Evolutionary conservation across 2,797 vertebrate genomes (phyloP), one percentile per base, ranked within the genome.

Genomic region (Neosalanx taihuensis): DNA sequence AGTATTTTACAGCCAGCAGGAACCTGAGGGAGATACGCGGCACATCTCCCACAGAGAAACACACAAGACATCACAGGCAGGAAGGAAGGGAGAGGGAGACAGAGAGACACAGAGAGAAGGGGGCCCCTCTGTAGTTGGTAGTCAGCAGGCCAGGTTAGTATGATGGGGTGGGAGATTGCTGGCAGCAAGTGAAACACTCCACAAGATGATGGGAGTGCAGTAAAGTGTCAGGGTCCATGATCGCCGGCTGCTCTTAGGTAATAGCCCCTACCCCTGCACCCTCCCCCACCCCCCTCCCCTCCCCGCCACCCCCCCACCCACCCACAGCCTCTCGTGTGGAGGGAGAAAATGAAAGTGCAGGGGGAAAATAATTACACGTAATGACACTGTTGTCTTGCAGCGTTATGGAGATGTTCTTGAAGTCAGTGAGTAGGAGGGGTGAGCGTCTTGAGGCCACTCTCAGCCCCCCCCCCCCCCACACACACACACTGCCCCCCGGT

Each of bases 311-410:
- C 67, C 63, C 83, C 81, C 82, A 80, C 74, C 84, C 79, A 76
- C 81, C 70, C 59, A 5, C 13, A 57, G 15, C 61, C 62, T 74
- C 67, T 77, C 57, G 61, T 58, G 62, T 30, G 89, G 83, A 92
- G 91, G 89, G 85, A 87, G 80, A 73, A 90, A 89, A 92, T 92
- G 89, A 92, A 92, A 92, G 89, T 90, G 78, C 73, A 62, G 87
- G 85, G 88, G 87, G 90, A 87, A 89, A 92, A 92, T 96, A 97
- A 98, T 97, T 96, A 95, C 83, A 86, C 93, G 92, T 97, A 97
- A 97, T 96, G 92, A 96, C 84, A 94, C 92, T 95, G 97, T 98
- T 98, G 95, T 98, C 93, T 98, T 94, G 92, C 78, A 79, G 90
- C 89, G 92, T 95, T 93, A 92, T 92, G 90, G 93, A 93, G 94